A percentile compares a stretch with the other conserved stretches of the same genome.
phyloP scores from a whole-genome alignment of 2,797 vertebrate genomes.

The Remorina albescens region DNA sequence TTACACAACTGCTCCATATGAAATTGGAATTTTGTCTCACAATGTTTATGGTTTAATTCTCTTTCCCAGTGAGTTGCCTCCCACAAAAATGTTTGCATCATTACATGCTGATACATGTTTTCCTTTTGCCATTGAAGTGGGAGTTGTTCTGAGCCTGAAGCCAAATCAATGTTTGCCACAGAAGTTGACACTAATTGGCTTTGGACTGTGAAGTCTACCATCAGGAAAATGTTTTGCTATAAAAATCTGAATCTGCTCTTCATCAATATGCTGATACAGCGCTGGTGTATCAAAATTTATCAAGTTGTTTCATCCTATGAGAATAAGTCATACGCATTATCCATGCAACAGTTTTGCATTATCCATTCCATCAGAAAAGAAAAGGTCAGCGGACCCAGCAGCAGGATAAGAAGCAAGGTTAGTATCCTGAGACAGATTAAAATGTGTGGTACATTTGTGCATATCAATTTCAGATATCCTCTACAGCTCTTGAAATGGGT shows the following conservation, averaged over 20 bases:
- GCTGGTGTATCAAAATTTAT: background rate
- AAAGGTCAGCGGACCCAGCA: background rate
- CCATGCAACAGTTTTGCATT: background rate
- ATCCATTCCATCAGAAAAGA: background rate
- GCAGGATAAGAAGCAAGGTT: background rate
- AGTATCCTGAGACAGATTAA: background rate
- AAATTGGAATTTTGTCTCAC: background rate
- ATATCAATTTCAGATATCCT: background rate
- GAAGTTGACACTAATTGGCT: constrained; percentile 10
- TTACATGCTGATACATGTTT: too few relatives aligned
- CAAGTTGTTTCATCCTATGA: background rate
- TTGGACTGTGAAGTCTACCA: constrained; percentile 5
- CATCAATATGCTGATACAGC: background rate
- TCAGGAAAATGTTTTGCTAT: constrained; percentile 18
- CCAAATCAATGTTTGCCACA: constrained; percentile 15
- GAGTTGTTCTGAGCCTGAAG: constrained; percentile 7
- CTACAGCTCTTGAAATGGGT: background rate
- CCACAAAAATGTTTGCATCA: background rate
- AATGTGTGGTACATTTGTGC: background rate
- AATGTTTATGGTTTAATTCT: background rate
- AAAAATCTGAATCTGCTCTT: background rate
- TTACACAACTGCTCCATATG: background rate
- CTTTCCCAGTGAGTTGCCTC: background rate
- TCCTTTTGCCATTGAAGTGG: background rate
- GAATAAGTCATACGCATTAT: background rate